Conservation (phyloP, 2,113 vertebrate genomes). For the Pomatorhinus ruficollis region DNA sequence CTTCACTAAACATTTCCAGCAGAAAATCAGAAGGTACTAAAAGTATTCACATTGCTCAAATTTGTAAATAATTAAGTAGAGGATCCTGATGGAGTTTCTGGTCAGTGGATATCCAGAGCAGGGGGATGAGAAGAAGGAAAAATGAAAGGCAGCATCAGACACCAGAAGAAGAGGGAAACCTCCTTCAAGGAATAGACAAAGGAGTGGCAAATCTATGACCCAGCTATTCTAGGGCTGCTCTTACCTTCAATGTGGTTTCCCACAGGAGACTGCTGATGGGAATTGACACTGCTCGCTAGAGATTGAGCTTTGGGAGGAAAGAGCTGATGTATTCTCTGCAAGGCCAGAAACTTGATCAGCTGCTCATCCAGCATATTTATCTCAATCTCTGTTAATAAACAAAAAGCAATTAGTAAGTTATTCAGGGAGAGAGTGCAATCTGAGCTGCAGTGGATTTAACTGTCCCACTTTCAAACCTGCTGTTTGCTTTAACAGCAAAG, state of each 20-base stretch:
- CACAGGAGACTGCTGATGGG: conserved; percentile 71
- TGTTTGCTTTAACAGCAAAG: neutral
- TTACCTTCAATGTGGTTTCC: conserved; percentile 80
- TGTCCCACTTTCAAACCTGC: neutral
- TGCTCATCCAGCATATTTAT: conserved; percentile 91
- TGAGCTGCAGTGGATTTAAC: neutral
- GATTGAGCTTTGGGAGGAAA: conserved; percentile 85
- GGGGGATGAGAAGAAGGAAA: neutral
- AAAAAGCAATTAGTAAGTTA: conserved; percentile 60
- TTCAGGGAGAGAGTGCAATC: neutral
- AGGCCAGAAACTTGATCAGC: conserved; percentile 92
- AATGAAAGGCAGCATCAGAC: neutral
- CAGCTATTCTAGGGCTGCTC: conserved; percentile 6
- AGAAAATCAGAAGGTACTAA: neutral
- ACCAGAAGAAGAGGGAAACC: neutral
- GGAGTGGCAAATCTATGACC: neutral
- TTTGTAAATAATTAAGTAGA: neutral
- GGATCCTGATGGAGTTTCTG: neutral
- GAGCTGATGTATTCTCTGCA: conserved; percentile 96
- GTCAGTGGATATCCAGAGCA: neutral
- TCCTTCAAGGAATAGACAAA: neutral
- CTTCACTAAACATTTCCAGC: neutral
- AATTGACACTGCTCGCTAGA: conserved; percentile 66
- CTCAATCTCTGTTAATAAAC: conserved; percentile 85
- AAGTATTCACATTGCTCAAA: neutral